Evolutionary conservation across 1,140 invertebrate genomes (phyloP).

Genomic region (Nasonia longicornis): DNA sequence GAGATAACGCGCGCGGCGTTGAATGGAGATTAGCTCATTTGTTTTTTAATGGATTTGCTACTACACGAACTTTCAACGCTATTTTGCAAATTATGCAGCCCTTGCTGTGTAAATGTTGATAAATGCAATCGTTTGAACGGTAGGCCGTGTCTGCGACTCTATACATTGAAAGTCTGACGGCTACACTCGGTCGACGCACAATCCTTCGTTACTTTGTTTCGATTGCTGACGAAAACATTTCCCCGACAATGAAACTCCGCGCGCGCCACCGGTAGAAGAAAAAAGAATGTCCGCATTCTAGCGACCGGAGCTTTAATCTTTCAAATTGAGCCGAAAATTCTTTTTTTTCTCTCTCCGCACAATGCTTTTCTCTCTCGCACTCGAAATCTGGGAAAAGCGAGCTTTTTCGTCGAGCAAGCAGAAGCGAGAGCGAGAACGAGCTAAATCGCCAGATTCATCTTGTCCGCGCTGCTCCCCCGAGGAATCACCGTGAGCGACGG

Average conservation of each 20-base stretch:
- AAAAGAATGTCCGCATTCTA: not conserved
- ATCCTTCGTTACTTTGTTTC: not conserved
- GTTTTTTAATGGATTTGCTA: not conserved
- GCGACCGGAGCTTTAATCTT: conserved; percentile 20
- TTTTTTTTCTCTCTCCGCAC: not conserved
- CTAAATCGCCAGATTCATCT: conserved; percentile 33
- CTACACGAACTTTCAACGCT: not conserved
- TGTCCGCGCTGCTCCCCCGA: not conserved
- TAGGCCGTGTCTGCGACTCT: no score
- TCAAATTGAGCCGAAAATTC: conserved; percentile 29
- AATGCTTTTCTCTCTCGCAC: not conserved
- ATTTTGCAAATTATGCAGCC: not conserved
- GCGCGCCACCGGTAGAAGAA: not conserved
- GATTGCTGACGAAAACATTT: not conserved
- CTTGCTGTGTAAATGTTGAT: no score
- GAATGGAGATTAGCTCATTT: conserved; percentile 3
- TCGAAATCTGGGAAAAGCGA: not conserved
- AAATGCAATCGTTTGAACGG: no score
- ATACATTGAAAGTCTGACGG: no score
- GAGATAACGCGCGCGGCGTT: not conserved
- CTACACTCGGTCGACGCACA: no score
- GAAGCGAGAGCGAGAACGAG: not conserved
- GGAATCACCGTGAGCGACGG: not conserved
- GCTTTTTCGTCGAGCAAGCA: conserved; percentile 8
- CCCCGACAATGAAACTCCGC: not conserved